Conservation (phyloP, 1,140 invertebrate species). For the Kradibia gibbosae region DNA sequence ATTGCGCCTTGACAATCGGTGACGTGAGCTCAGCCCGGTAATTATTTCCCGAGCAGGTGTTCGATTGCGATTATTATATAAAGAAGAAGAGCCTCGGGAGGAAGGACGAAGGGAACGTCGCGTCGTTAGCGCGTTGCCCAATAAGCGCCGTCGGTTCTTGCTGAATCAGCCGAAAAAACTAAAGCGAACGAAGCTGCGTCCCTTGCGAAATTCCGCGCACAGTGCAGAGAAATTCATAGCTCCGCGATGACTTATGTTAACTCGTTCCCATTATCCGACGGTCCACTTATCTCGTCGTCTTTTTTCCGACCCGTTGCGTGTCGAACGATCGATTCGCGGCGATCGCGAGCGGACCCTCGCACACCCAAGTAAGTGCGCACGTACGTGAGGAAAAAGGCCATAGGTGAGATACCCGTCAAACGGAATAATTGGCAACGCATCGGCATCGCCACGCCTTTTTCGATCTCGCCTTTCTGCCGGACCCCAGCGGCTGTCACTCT, state of each 20-base stretch:
- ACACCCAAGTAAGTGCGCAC: too few relatives aligned
- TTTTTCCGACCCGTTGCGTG: too few relatives aligned
- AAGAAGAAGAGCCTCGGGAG: background rate
- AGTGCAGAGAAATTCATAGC: background rate
- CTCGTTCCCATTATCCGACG: background rate
- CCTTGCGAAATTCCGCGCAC: background rate
- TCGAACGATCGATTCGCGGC: background rate
- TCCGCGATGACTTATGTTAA: background rate
- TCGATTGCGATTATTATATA: background rate
- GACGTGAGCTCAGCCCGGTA: too few relatives aligned
- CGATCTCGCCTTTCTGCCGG: too few relatives aligned
- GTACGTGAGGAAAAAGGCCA: too few relatives aligned
- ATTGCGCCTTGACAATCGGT: too few relatives aligned
- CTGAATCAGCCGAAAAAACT: background rate
- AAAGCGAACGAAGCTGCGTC: background rate
- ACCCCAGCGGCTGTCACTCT: too few relatives aligned
- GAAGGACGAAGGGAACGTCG: background rate
- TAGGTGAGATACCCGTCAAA: too few relatives aligned
- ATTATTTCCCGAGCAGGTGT: background rate
- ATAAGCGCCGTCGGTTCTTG: background rate
- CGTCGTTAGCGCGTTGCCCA: background rate
- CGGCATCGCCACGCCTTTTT: too few relatives aligned
- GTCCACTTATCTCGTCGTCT: background rate
- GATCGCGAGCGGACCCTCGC: too few relatives aligned
- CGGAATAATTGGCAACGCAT: too few relatives aligned